Evolutionary conservation across 2,797 vertebrate species (phyloP).

Genomic region (Microchirus variegatus): DNA sequence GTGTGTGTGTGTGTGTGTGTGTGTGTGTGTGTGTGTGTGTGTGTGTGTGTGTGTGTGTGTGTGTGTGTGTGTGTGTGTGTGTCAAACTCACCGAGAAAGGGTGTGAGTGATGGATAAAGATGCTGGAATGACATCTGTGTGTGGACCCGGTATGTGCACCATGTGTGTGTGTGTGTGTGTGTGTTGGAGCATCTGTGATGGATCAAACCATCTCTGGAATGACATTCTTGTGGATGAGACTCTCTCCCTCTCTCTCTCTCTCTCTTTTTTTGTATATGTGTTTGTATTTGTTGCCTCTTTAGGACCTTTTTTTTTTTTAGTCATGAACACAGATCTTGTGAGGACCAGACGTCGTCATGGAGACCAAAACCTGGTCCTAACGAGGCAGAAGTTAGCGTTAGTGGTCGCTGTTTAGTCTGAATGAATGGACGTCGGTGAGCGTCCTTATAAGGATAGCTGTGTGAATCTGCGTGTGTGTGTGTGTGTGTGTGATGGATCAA

Average conservation of each 20-base stretch:
- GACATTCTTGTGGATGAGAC: slow-evolving; percentile 57
- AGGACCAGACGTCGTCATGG: no score
- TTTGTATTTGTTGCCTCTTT: not conserved
- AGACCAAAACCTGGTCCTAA: no score
- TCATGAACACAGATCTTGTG: no score
- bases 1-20: slow-evolving; percentile 26
- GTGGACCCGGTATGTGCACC: slow-evolving; percentile 28
- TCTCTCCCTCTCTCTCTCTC: no score
- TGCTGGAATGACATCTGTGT: slow-evolving; percentile 42
- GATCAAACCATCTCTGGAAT: slow-evolving; percentile 69
- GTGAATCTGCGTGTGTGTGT: not conserved
- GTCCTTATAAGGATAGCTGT: no score
- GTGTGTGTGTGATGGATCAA: slow-evolving; percentile 64
- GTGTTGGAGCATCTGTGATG: slow-evolving; percentile 62
- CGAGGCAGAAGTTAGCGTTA: no score
- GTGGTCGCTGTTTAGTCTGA: no score
- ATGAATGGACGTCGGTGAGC: no score
- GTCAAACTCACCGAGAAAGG: slow-evolving; percentile 11
- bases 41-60: slow-evolving; percentile 29
- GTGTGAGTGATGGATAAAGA: slow-evolving; percentile 52
- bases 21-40: slow-evolving; percentile 15
- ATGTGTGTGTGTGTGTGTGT: slow-evolving; percentile 35
- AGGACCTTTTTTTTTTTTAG: no score
- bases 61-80: slow-evolving; percentile 27
- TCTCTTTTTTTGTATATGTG: slow-evolving; percentile 9